These are phyloP conservation scores for Trachelus stipa DNA, from an alignment of 2,888 invertebrate genomes.

Conservation along the genomic window DNA sequence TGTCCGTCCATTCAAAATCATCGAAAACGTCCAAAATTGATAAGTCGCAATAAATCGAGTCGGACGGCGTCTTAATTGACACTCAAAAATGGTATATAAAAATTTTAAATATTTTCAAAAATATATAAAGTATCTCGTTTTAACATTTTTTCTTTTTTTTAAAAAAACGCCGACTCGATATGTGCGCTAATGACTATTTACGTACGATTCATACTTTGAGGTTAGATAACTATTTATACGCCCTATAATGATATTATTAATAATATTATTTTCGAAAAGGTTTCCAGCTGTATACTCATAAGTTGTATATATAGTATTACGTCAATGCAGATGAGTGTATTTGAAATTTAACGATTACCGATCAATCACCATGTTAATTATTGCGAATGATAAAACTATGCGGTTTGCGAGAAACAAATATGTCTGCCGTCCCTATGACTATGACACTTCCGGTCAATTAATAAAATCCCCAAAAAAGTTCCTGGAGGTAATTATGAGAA, in stretches of 20 bases:
- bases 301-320: neutral
- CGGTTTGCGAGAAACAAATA: neutral
- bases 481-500: too few species aligned
- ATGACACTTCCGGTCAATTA: neutral
- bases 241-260: constrained; percentile 25
- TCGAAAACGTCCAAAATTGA: neutral
- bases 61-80: neutral
- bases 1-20: neutral
- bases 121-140: neutral
- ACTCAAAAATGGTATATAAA: neutral
- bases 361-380: neutral
- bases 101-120: neutral
- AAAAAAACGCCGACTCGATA: neutral
- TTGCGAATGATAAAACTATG: neutral
- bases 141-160: neutral
- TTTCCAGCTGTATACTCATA: neutral
- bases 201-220: constrained; percentile 26
- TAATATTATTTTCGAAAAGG: constrained; percentile 24
- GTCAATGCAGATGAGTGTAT: neutral
- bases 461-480: too few species aligned
- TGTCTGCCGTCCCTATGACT: neutral
- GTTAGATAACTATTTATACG: constrained; percentile 38
- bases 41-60: neutral
- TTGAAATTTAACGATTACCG: neutral
- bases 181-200: constrained; percentile 21